Evolutionary conservation across 2,888 invertebrate genomes (phyloP), one percentile per base, ranked within the genome.

Genomic region (Elysia crispata): DNA sequence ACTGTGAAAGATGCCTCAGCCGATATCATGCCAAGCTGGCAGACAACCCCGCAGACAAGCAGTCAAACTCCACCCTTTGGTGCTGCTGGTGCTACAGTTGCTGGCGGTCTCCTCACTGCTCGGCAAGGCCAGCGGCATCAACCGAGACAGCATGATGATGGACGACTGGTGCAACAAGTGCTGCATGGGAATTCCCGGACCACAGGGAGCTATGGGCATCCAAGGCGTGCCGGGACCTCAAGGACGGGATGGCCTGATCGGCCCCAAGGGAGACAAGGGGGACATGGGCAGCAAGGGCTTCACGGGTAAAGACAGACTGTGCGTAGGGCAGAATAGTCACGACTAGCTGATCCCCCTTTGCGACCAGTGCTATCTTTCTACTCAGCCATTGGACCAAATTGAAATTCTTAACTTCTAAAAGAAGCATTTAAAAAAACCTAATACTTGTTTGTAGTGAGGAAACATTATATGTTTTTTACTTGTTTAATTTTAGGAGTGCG

Each of bases 141-240:
- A 41, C 41, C 41, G 41, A 3, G 41, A 41, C 41, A 41, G 11
- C 41, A 41, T 41, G 41, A 41, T 41, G 41, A 41, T 41, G 41
- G 41, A 41, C 41, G 41, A 41, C 41, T n/a, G n/a, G n/a, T n/a
- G n/a, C n/a, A 41, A 3, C 41, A 41, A 3, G 41, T 41, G 3
- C 80, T 88, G 88, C 80, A 66, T 78, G 15, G 88, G 88, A 15
- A 83, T 87, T 20, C 85, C 87, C 64, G 91, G 90, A 18, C 85
- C 86, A 8, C 86, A 88, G 13, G 91, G 91, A 5, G 81, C 85
- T 20, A 89, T 89, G 33, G 91, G 91, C 3, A 85, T 86, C 31
- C 90, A 86, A 8, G 90, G 90, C 6, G 79, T 86, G 30, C 88
- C 88, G 33, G 91, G 91, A 1, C 72, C 83, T n/a, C 86, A 84